A percentile compares a stretch with the other conserved stretches of the same genome.
These are phyloP conservation scores for Acleris laterana DNA, from an alignment of 2,888 invertebrate species.

Conservation along the genomic window DNA sequence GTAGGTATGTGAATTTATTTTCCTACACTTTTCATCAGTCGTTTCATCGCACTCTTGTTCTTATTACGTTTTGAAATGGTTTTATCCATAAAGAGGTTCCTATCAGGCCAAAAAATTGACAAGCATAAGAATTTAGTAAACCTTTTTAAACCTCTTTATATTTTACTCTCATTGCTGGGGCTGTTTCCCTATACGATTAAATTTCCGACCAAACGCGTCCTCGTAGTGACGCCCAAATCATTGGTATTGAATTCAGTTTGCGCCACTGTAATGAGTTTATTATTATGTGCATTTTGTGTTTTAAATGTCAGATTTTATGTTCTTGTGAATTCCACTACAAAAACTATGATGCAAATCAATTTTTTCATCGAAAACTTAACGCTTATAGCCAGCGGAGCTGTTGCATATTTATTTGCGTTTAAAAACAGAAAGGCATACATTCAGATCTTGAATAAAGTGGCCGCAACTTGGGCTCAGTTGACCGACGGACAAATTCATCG, in stretches of 20 bases:
- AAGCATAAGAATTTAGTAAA: neutral
- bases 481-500: slow-evolving; percentile 2
- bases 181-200: slow-evolving; percentile 19
- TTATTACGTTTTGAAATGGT: no score
- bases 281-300: slow-evolving; percentile 18
- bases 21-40: no score
- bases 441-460: slow-evolving; percentile 6
- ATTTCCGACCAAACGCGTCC: slow-evolving; percentile 18
- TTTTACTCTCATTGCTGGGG: slow-evolving; percentile 7
- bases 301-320: slow-evolving; percentile 3
- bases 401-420: slow-evolving; percentile 23
- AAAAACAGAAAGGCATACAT: slow-evolving; percentile 18
- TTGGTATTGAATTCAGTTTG: slow-evolving; percentile 15
- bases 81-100: no score
- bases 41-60: no score
- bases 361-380: no score
- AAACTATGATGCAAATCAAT: no score
- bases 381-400: no score
- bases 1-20: no score
- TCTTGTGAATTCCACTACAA: no score
- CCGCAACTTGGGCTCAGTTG: slow-evolving; percentile 2
- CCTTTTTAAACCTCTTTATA: slow-evolving; percentile 16
- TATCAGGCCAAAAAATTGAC: no score
- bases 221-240: slow-evolving; percentile 8
- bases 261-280: slow-evolving; percentile 2